A percentile compares a stretch with the other conserved stretches of the same genome.
Evolutionary conservation across 1,140 invertebrate species (phyloP).

Genomic region (Aporrectodea caliginosa): DNA sequence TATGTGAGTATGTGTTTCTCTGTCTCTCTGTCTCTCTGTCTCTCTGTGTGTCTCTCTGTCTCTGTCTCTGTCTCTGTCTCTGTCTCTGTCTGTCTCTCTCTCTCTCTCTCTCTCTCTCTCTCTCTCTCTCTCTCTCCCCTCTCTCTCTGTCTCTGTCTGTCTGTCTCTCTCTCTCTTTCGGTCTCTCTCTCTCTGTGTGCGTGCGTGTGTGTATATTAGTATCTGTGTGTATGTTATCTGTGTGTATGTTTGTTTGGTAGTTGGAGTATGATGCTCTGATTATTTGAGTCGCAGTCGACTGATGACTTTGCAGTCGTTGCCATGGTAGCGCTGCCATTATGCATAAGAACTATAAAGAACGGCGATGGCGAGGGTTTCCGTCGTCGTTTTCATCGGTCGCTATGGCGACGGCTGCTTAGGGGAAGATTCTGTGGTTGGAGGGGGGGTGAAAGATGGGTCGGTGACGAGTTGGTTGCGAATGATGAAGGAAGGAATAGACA

Average conservation of each 20-base stretch:
- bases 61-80: slow-evolving; percentile 15
- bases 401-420: background rate
- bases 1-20: slow-evolving; percentile 8
- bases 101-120: slow-evolving; percentile 7
- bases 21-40: background rate
- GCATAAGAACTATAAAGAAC: no score
- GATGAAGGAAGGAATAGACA: background rate
- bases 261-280: no score
- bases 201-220: no score
- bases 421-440: background rate
- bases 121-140: background rate
- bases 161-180: background rate
- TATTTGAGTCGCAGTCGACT: no score
- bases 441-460: background rate
- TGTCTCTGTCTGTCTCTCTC: slow-evolving; percentile 1
- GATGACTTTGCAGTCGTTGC: no score
- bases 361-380: no score
- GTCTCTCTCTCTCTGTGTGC: no score
- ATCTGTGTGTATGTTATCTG: no score
- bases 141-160: slow-evolving; percentile 6
- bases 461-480: background rate
- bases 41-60: slow-evolving; percentile 6
- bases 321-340: no score
- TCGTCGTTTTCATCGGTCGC: background rate
- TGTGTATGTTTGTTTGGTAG: no score